Conservation (phyloP, 1,140 invertebrate species). For the Aphelenchoides fujianensis region DNA sequence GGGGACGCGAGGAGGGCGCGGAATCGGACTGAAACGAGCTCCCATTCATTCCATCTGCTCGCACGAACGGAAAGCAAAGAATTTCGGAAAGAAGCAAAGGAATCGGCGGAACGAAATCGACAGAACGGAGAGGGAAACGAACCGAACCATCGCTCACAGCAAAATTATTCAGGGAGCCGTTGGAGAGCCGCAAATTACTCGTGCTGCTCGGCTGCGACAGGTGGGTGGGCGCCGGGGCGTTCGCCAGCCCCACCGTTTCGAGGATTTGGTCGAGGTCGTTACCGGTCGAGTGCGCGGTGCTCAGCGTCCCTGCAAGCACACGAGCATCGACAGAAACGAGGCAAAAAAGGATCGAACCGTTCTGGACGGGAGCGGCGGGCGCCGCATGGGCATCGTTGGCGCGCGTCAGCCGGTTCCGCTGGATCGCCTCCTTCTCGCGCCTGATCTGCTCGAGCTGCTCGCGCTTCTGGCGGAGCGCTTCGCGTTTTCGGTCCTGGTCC, state of each 20-base stretch:
- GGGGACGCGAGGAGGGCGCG: background rate
- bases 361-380: background rate
- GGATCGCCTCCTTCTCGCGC: background rate
- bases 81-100: conserved; percentile 9
- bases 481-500: background rate
- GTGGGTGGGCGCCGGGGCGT: background rate
- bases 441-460: background rate
- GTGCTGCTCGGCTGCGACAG: conserved; percentile 11
- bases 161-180: conserved; percentile 15
- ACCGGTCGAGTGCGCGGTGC: background rate
- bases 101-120: conserved; percentile 9
- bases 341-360: too few relatives aligned
- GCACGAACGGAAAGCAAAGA: too few relatives aligned
- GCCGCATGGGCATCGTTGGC: too few relatives aligned
- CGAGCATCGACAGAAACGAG: background rate
- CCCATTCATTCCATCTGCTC: too few relatives aligned
- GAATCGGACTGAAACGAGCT: conserved; percentile 13
- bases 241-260: background rate
- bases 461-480: background rate
- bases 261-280: background rate
- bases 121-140: background rate
- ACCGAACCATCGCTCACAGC: conserved; percentile 17
- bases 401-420: too few relatives aligned
- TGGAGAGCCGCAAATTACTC: background rate
- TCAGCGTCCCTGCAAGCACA: conserved; percentile 1